Conservation (phyloP, 2,888 invertebrate genomes). For the Erebia ligea region DNA sequence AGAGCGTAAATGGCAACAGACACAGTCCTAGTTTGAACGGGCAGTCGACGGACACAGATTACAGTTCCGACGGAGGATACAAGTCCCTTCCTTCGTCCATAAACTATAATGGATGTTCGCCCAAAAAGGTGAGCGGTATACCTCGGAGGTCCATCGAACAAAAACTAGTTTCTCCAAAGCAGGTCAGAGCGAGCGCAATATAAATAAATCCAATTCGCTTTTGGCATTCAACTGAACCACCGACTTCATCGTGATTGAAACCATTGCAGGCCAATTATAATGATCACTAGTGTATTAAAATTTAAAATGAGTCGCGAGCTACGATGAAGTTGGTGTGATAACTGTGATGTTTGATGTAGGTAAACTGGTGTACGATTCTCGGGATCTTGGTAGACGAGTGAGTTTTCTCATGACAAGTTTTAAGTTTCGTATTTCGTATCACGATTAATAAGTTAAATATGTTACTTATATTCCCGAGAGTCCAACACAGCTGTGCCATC, state of each 20-base stretch:
- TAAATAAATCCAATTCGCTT: slow-evolving; percentile 21
- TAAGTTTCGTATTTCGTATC: not conserved
- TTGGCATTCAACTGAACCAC: slow-evolving; percentile 33
- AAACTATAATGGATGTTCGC: slow-evolving; percentile 66
- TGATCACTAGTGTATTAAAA: slow-evolving; percentile 19
- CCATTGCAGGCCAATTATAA: slow-evolving; percentile 44
- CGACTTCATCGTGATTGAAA: slow-evolving; percentile 17
- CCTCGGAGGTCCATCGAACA: slow-evolving; percentile 76
- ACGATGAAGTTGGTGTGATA: slow-evolving; percentile 7
- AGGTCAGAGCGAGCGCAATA: slow-evolving; percentile 74
- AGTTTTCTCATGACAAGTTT: slow-evolving; percentile 1
- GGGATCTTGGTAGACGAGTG: slow-evolving; percentile 18
- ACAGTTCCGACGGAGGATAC: slow-evolving; percentile 80
- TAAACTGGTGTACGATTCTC: slow-evolving; percentile 21
- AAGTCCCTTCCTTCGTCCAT: slow-evolving; percentile 80
- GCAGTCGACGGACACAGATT: slow-evolving; percentile 79
- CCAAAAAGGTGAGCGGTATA: slow-evolving; percentile 77
- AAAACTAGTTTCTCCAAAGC: slow-evolving; percentile 73
- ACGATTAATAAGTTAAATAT: not conserved
- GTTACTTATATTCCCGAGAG: slow-evolving; percentile 18
- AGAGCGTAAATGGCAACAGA: slow-evolving; percentile 70
- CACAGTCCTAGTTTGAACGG: slow-evolving; percentile 73
- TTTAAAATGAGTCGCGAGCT: not conserved
- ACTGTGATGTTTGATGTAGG: slow-evolving; percentile 20
- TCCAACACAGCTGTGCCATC: slow-evolving; percentile 35